phyloP scores from a whole-genome alignment of 2,888 invertebrate species.

The Shargacucullia verbasci region DNA sequence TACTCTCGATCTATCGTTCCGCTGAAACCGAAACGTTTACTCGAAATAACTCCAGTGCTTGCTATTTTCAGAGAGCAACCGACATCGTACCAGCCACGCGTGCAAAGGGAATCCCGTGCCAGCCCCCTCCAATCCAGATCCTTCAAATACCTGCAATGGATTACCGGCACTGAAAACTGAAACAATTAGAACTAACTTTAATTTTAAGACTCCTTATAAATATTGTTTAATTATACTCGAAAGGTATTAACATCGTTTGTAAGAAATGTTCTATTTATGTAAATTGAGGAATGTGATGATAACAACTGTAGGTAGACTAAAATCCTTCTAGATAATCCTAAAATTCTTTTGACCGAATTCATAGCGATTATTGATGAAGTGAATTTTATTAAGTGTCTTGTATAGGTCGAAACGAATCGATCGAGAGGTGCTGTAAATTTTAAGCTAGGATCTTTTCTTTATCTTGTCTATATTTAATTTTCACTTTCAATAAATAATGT shows the following conservation, averaged over 20 bases:
- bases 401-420: conserved; percentile 68
- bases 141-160: conserved; percentile 88
- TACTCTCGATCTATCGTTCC: conserved; percentile 7
- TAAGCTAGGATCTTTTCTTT: conserved; percentile 58
- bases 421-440: conserved; percentile 58
- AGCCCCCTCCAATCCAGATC: conserved; percentile 87
- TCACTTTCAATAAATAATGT: conserved; percentile 61
- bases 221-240: conserved; percentile 51
- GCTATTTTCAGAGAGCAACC: conserved; percentile 84
- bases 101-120: conserved; percentile 74
- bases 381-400: conserved; percentile 57
- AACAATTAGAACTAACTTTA: conserved; percentile 50
- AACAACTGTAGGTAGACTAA: conserved; percentile 51
- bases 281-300: conserved; percentile 58
- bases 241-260: conserved; percentile 47
- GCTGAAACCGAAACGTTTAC: conserved; percentile 32
- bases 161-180: conserved; percentile 87
- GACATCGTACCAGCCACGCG: conserved; percentile 72
- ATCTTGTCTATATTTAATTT: conserved; percentile 58
- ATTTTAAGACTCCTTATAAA: conserved; percentile 54
- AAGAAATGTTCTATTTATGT: conserved; percentile 54
- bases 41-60: conserved; percentile 29
- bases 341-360: conserved; percentile 72
- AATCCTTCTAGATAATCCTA: conserved; percentile 65
- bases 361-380: conserved; percentile 67